Base-by-base conservation (phyloP, 2,888 invertebrate genomes). In the Scrobipalpa atriplicella region DNA sequence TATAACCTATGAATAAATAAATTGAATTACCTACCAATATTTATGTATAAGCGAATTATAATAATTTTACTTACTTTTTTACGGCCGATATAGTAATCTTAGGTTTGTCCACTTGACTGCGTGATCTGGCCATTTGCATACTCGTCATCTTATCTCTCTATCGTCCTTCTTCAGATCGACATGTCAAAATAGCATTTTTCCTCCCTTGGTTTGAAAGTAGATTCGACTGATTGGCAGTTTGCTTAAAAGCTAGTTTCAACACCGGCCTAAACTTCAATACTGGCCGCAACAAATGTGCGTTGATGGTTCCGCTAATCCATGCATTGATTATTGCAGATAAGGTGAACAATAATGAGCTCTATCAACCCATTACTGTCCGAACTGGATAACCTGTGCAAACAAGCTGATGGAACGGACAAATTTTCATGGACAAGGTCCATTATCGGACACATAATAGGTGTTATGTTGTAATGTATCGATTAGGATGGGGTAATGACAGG, bases 361-460 rank as follows among this genome's bases (percentile, higher is more conserved):
- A 90, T 89, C 89, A 76, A 72, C 68, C 86, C 84, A 87, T 88
- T 86, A 87, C 78, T 68, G 71, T 66, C 67, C 68, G 71, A 76
- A 78, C 77, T 64, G 78, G 86, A 87, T 88, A 85, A 84, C 74
- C 77, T 81, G 69, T 62, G 75, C 79, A 86, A 87, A 89, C 81
- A 89, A 65, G 71, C 69, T 85, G 86, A 86, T 86, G 77, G 85
- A 84, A 73, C 81, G 83, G 68, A 69, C 66, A 3, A n/a, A 68
- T 73, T 85, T 86, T 86, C 85, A 86, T 71, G 84, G 83, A 70
- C 85, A 83, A 87, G 83, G 85, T 75, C 76, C 5, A n/a, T 51
- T 58, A n/a, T 19, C n/a, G n/a, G 6, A 47, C 3, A 16, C n/a
- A 58, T 18, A 29, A 58, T 56, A 29, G 29, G 29, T 18, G 21